These are phyloP conservation scores for Gymnocheta viridis DNA, from an alignment of 2,888 invertebrate species.

Conservation along the genomic window DNA sequence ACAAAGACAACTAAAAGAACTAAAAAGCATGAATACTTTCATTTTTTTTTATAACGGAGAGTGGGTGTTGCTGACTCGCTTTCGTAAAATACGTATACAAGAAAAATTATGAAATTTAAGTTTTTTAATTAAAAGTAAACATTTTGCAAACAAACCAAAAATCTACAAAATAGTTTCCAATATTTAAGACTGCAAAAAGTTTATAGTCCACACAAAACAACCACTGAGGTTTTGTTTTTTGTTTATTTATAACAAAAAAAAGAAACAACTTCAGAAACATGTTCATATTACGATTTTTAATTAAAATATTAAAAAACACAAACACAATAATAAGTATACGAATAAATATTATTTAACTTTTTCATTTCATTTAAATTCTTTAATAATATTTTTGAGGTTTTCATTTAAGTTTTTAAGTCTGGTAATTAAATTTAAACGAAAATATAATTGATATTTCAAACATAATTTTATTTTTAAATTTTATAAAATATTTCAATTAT, in stretches of 20 bases:
- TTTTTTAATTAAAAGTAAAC: conserved; percentile 45
- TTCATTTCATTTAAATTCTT: background rate
- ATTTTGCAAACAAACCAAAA: conserved; percentile 22
- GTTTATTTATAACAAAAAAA: background rate
- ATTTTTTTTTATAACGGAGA: conserved; percentile 2
- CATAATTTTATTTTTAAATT: conserved; percentile 26
- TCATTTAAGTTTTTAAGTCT: background rate
- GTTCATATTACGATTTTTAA: background rate
- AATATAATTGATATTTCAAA: background rate
- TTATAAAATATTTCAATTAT: conserved; percentile 43
- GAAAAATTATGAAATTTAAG: conserved; percentile 24
- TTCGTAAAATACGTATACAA: background rate
- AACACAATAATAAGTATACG: background rate
- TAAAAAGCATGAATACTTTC: conserved; percentile 14
- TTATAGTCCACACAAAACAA: background rate
- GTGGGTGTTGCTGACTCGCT: background rate
- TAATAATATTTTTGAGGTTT: background rate
- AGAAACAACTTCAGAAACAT: background rate
- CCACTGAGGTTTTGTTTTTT: background rate
- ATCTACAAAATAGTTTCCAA: conserved; percentile 60
- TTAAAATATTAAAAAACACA: background rate
- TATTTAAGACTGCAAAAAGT: conserved; percentile 14
- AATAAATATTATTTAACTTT: too few relatives aligned
- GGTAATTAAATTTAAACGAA: background rate
- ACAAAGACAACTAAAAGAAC: background rate